Conservation (phyloP, 2,797 vertebrate genomes). For the Tauraco hartlaubi region DNA sequence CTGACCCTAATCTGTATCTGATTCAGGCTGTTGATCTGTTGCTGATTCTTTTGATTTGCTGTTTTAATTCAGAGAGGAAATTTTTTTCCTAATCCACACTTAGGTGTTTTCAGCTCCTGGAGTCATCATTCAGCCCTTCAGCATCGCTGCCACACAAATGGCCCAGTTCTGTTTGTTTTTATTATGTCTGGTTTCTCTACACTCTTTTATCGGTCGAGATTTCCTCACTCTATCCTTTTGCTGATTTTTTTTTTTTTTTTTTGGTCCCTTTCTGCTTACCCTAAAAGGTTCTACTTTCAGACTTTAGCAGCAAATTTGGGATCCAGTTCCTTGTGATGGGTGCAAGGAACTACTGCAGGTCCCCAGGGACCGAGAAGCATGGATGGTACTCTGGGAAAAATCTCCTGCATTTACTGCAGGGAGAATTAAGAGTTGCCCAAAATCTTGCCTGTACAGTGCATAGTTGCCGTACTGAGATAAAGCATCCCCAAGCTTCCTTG, state of each 20-base stretch:
- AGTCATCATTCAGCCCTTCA: background rate
- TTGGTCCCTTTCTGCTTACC: background rate
- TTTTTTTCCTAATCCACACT: background rate
- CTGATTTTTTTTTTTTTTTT: background rate
- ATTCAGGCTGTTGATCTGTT: constrained; percentile 34
- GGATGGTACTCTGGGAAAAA: background rate
- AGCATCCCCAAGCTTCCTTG: background rate
- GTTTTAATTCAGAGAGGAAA: constrained; percentile 8
- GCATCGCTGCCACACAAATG: background rate
- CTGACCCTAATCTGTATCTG: constrained; percentile 4
- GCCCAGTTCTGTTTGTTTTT: background rate
- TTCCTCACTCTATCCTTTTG: background rate
- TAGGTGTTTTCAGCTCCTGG: constrained; percentile 21
- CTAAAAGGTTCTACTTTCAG: background rate
- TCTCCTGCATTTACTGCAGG: background rate
- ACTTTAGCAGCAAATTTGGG: background rate
- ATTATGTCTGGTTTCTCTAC: background rate
- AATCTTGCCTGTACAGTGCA: background rate
- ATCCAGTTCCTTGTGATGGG: background rate
- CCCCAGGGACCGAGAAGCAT: background rate
- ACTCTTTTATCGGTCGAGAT: background rate
- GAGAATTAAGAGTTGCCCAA: background rate
- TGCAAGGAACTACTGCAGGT: background rate
- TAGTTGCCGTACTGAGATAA: background rate
- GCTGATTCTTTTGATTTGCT: constrained; percentile 38